Base-by-base conservation (phyloP, 2,113 vertebrate species). In the Lasiurus borealis region DNA sequence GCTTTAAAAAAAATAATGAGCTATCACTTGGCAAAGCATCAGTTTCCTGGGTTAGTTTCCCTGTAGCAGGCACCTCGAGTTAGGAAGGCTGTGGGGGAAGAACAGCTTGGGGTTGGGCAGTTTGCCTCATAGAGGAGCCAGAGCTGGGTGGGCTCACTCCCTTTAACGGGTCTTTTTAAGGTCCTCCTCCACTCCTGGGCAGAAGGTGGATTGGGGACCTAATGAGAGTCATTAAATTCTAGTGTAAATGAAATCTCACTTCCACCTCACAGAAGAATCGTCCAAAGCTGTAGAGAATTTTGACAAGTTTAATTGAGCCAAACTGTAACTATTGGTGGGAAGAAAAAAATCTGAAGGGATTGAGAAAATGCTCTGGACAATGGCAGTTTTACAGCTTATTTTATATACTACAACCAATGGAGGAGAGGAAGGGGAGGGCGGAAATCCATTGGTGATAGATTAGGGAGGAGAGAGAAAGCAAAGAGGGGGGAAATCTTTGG, bases 181-280 rank as follows among this genome's bases (percentile, higher is more conserved):
- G 75, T 19, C 54, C 16, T n/a, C 14, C 8, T 77, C 57, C n/a
- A n/a, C 21, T 57, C 6, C 3, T 46, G 50, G 18, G 34, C 71
- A 81, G 72, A 14, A 76, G 54, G 40, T 36, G 14, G 62, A 68
- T 54, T 52, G n/a, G 16, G 21, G 27, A n/a, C 25, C 86, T 77
- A 59, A 73, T 1, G 62, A 7, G 19, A 31, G 81, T 71, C 36
- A 72, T 68, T 66, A 77, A 94, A 57, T 88, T 71, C 83, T 21
- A 85, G 52, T 4, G 31, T 76, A 54, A 91, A 52, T 52, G 76
- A 94, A 94, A 93, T 54, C 16, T 46, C 44, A 75, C 34, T 71
- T 50, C 75, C 4, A 8, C 44, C 31, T 92, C 84, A 50, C 46
- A 44, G 57, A 48, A 77, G 48, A n/a, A 77, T 52, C 8, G 10